Evolutionary conservation across 2,797 vertebrate genomes (phyloP), one percentile per base, ranked within the genome.

Genomic region (Bufotes viridis): DNA sequence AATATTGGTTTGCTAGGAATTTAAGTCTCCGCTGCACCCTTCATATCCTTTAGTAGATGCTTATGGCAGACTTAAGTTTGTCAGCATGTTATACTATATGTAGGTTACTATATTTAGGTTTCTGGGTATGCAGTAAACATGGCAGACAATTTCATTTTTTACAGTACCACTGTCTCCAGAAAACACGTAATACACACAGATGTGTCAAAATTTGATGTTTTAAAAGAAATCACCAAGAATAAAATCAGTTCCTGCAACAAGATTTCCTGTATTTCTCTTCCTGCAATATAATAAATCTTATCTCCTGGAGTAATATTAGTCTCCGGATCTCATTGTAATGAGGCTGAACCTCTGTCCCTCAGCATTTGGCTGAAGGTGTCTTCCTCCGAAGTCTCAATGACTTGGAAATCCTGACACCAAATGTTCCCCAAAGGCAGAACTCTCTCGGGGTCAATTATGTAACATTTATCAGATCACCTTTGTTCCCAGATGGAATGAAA

Each of bases 401-500:
- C 57, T 58, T 82, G 87, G 87, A 88, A 78, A 88, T 88, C 87
- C 87, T 79, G 81, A 79, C 57, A 82, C 60, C 61, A 7, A 55
- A 74, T 55, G 58, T 76, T 75, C 72, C 69, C 83, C 42, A 76
- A 85, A 42, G 57, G 49, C 53, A 78, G 57, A 58, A 75, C 42
- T 61, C 70, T 60, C 57, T 29, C 24, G 22, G 55, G 67, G 70
- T 75, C 55, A 60, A 17, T 34, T 84, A 84, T 42, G 60, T 60
- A 74, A 10, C 8, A 13, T 60, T 84, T 61, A n/a, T 84, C 67
- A 10, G 67, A 58, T 74, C 53, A 61, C 82, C 69, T 74, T 20
- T 84, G 82, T 84, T 70, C 60, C 53, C 26, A 74, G 53, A 74
- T 60, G 67, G 82, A 70, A 29, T 84, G 24, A 26, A 53, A 51